Percentiles rank a stretch among this genome's conserved stretches.
Conservation (phyloP, 2,888 invertebrate genomes). For the Lottia gigantea region DNA sequence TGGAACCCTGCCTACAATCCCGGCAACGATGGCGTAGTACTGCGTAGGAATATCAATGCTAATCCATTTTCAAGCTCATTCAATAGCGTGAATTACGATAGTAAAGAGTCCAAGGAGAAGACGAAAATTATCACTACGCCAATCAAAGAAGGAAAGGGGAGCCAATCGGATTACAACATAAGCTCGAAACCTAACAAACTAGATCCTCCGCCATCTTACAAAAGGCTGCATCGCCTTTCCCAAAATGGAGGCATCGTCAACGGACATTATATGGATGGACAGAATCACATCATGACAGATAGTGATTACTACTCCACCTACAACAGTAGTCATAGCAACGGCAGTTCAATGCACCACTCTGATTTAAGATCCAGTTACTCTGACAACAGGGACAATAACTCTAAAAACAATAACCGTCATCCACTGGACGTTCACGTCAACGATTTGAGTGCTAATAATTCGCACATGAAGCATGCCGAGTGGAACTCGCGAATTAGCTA, state of each 20-base stretch:
- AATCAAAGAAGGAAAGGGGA: constrained; percentile 36
- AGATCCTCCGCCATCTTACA: constrained; percentile 48
- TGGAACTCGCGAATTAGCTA: constrained; percentile 37
- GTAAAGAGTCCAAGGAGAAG: constrained; percentile 35
- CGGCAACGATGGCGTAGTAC: not conserved
- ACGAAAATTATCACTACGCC: constrained; percentile 41
- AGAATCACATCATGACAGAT: constrained; percentile 39
- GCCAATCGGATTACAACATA: constrained; percentile 40
- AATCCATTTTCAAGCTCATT: constrained; percentile 23
- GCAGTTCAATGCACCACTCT: constrained; percentile 20
- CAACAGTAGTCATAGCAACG: constrained; percentile 38
- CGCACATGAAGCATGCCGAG: constrained; percentile 25
- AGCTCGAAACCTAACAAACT: constrained; percentile 47
- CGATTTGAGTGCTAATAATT: constrained; percentile 25
- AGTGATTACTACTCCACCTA: constrained; percentile 54
- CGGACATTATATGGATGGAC: constrained; percentile 38
- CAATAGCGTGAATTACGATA: constrained; percentile 33
- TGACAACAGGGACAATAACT: constrained; percentile 28
- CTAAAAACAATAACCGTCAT: constrained; percentile 20
- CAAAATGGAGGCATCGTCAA: constrained; percentile 24
- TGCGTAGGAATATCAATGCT: constrained; percentile 8
- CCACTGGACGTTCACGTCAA: constrained; percentile 31
- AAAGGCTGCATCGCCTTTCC: not conserved
- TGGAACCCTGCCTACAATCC: constrained; percentile 36
- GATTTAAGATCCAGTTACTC: constrained; percentile 27